phyloP scores from a whole-genome alignment of 2,113 vertebrate genomes.

The Muscicapa adusta region DNA sequence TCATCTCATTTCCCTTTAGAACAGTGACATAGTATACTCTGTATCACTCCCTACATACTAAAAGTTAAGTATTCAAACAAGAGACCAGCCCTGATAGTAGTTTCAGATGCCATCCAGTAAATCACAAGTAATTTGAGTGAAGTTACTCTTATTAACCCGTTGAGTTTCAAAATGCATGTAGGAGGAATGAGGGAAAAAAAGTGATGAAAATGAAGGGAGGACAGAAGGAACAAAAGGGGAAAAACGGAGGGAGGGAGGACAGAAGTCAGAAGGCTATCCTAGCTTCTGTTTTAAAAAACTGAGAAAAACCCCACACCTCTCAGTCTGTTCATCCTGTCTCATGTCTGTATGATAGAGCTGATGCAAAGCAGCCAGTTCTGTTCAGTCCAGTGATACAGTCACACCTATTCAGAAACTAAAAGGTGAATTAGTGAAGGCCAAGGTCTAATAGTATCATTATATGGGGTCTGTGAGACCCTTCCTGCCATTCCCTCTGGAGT shows the following conservation, averaged over 20 bases:
- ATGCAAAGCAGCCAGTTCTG: background rate
- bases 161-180: background rate
- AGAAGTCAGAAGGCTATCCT: background rate
- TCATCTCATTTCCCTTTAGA: background rate
- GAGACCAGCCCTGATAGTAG: background rate
- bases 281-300: background rate
- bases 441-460: background rate
- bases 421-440: background rate
- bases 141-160: background rate
- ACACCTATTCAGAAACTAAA: background rate
- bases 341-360: background rate
- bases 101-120: background rate
- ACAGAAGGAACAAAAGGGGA: background rate
- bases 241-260: background rate
- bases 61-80: background rate
- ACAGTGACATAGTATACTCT: background rate
- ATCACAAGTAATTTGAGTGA: background rate
- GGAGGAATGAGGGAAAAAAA: background rate
- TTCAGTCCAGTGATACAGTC: background rate
- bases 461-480: background rate
- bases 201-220: background rate
- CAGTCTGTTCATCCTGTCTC: background rate
- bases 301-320: background rate
- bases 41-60: background rate
- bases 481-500: background rate